Evolutionary conservation across 1,140 invertebrate genomes (phyloP).

Genomic region (Trichoplusia ni): DNA sequence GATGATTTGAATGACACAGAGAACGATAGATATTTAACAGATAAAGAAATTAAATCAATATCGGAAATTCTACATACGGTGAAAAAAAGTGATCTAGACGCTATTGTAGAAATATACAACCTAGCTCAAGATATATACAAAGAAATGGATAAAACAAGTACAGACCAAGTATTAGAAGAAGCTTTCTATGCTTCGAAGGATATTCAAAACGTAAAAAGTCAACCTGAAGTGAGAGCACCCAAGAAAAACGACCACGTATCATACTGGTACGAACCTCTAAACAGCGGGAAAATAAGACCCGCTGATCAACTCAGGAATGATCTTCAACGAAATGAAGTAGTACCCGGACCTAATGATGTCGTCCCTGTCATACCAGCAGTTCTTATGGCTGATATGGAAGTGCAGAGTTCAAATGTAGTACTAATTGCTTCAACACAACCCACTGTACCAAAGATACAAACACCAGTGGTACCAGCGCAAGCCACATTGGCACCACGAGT

Average conservation of each 20-base stretch:
- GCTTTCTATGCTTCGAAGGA: slow-evolving; percentile 23
- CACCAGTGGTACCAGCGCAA: background rate
- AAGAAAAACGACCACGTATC: slow-evolving; percentile 18
- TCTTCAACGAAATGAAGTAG: background rate
- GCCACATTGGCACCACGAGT: background rate
- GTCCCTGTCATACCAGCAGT: background rate
- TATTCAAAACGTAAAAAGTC: background rate
- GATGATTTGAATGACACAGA: slow-evolving; percentile 20
- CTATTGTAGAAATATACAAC: slow-evolving; percentile 73
- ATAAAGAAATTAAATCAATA: slow-evolving; percentile 64
- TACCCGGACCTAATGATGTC: background rate
- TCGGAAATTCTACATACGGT: slow-evolving; percentile 63
- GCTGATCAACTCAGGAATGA: background rate
- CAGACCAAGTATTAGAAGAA: slow-evolving; percentile 40
- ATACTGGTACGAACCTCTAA: slow-evolving; percentile 62
- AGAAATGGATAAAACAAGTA: slow-evolving; percentile 54
- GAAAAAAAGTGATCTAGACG: slow-evolving; percentile 73
- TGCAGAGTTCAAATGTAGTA: too few species aligned
- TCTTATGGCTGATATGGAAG: background rate
- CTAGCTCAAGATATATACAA: slow-evolving; percentile 72
- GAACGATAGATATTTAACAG: slow-evolving; percentile 63
- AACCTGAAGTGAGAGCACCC: background rate
- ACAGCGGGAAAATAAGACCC: background rate
- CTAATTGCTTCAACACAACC: background rate
- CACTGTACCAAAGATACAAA: slow-evolving; percentile 31